These are phyloP conservation scores for Danio aesculapii DNA, from an alignment of 2,797 vertebrate species.

Conservation along the genomic window DNA sequence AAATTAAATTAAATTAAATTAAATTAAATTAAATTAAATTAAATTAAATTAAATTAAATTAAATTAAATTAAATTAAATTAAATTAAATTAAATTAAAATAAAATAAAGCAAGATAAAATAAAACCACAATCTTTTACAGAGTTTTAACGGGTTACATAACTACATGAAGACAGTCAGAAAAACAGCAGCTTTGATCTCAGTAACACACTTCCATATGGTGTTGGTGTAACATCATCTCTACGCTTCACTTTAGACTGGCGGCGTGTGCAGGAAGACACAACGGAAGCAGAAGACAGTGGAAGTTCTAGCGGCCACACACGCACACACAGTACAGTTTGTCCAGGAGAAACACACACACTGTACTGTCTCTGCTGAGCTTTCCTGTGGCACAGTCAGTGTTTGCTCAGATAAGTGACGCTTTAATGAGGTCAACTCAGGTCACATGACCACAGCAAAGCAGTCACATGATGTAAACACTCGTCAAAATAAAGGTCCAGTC, in stretches of 20 bases:
- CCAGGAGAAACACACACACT: background rate
- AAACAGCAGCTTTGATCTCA: slow-evolving; percentile 59
- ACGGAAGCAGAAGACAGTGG: slow-evolving; percentile 41
- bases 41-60: too few relatives aligned
- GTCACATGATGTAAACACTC: background rate
- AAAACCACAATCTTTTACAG: slow-evolving; percentile 28
- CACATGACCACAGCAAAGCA: background rate
- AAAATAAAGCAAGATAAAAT: slow-evolving; percentile 1
- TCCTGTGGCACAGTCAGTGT: background rate
- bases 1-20: too few relatives aligned
- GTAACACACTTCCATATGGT: slow-evolving; percentile 49
- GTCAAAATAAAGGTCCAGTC: slow-evolving; percentile 5
- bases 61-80: too few relatives aligned
- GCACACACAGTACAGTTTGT: background rate
- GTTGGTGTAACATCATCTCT: slow-evolving; percentile 38
- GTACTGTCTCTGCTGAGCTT: background rate
- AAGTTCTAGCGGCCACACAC: background rate
- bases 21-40: too few relatives aligned
- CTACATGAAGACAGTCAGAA: slow-evolving; percentile 36
- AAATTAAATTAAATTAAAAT: background rate
- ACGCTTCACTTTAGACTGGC: slow-evolving; percentile 24
- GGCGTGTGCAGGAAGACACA: slow-evolving; percentile 59
- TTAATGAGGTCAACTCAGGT: slow-evolving; percentile 2
- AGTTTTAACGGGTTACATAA: slow-evolving; percentile 36
- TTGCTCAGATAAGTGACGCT: slow-evolving; percentile 6